Evolutionary conservation across 2,888 invertebrate species (phyloP), one percentile per base, ranked within the genome.

Genomic region (Cantharis nigra): DNA sequence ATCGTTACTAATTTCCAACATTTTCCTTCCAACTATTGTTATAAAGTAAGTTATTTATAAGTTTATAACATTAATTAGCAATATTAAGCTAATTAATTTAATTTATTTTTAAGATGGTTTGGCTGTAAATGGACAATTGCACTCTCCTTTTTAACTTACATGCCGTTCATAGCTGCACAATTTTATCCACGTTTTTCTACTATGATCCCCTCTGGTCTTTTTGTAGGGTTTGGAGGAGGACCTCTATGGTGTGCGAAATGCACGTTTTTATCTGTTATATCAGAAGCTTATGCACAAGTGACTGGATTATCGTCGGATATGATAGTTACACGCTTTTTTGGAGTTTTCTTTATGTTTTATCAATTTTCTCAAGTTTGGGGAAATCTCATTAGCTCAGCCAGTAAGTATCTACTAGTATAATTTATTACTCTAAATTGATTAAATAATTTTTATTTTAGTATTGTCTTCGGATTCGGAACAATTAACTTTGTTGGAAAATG

Each of bases 221-320:
- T 95, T 82, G 93, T 97, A 0, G 97, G 97, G 2, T 90, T 97
- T 13, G 97, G 97, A 0, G 98, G 96, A 0, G 97, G 97, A 0
- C 97, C 98, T 0, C 90, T 98, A 18, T 98, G 98, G 98, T 97
- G 97, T 82, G 97, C 98, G 16, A 98, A 98, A 88, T 98, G 98
- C 87, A 96, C 97, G 0, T 98, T 97, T 85, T 90, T 98, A 3
- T 97, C 97, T 3, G 94, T 96, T 83, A 94, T 92, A 7, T 91
- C 94, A 0, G 95, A 96, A 84, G 94, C 96, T 0, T 96, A 97
- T 85, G 91, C 96, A 0, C 91, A 92, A 82, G 88, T 96, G 70
- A 92, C 93, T 0, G 93, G 93, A 13, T 91, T 93, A 1, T 88
- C 91, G 23, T 90, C 92, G 4, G 95, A 97, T 80, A 93, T 96